Percentiles rank a stretch among this genome's conserved stretches.
phyloP scores from a whole-genome alignment of 2,797 vertebrate species.

The Oreochromis grahami region DNA sequence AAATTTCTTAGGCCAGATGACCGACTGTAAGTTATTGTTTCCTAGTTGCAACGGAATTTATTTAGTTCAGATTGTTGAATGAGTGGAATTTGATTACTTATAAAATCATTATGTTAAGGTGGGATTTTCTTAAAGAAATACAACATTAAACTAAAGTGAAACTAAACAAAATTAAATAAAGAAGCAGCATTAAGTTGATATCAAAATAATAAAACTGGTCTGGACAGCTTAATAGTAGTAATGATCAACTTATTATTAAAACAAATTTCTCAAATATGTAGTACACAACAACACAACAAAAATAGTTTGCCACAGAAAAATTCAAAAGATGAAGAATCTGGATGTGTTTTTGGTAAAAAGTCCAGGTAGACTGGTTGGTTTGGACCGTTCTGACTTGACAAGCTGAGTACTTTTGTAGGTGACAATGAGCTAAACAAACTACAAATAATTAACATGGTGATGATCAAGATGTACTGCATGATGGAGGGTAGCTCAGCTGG shows the following conservation, averaged over 20 bases:
- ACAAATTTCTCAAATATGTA: neutral
- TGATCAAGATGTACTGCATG: neutral
- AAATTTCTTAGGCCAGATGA: neutral
- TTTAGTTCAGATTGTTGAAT: neutral
- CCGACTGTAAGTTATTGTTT: constrained; percentile 23
- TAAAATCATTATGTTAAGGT: neutral
- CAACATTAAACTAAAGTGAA: neutral
- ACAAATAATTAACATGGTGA: neutral
- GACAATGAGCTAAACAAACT: neutral
- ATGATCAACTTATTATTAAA: neutral
- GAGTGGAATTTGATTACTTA: neutral
- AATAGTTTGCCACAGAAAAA: neutral
- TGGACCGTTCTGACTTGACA: neutral
- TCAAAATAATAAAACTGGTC: neutral
- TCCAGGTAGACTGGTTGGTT: neutral
- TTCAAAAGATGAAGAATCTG: neutral
- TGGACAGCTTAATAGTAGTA: neutral
- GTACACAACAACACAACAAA: neutral
- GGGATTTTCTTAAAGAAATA: neutral
- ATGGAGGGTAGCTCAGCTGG: neutral
- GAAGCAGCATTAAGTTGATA: neutral
- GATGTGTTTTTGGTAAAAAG: neutral
- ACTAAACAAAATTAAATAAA: neutral
- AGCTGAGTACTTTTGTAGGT: neutral
- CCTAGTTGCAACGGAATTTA: neutral